Base-by-base conservation (phyloP, 2,888 invertebrate species). In the Spisula subtruncata region DNA sequence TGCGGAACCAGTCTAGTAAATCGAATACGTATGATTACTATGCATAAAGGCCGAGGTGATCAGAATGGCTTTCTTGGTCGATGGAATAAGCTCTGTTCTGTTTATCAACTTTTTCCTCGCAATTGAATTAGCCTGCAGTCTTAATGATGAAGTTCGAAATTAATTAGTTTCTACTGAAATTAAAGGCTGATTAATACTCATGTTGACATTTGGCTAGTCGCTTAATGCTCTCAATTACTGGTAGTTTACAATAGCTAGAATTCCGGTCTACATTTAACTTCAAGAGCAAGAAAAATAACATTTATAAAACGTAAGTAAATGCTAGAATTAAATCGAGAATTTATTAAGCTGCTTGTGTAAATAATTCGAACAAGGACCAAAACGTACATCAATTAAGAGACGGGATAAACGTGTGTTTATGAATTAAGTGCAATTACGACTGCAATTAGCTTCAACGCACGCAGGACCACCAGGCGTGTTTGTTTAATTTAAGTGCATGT, bases 221-320 rank as follows among this genome's bases (percentile, higher is more conserved):
- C 35, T 25, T 35, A 75, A 75, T 75, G 35, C 32, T 25, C 75
- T 32, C 1, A 14, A 75, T 75, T 35, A 75, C 20, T 25, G 60
- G 6, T 25, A 60, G 10, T 60, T 60, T 25, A 60, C 32, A 18
- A 10, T 35, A 18, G 75, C 0, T 32, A 75, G 29, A 35, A 75
- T 75, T 75, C 75, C 75, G 75, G 75, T 75, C 35, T 75, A 75
- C 75, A 8, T 75, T 75, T 75, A 75, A 75, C 35, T 18, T 75
- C 35, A 75, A 75, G 75, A 75, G 75, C 29, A 18, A 35, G 75
- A 35, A 75, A 35, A 75, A 75, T 75, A 75, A 75, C 75, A 75
- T 75, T 75, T 75, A 32, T 29, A 32, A 75, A 75, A 75, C 75
- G 32, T 35, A 75, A 75, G 35, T 75, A 16, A 32, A 16, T 75